phyloP scores from a whole-genome alignment of 2,888 invertebrate species.

The Chalcis sispes region DNA sequence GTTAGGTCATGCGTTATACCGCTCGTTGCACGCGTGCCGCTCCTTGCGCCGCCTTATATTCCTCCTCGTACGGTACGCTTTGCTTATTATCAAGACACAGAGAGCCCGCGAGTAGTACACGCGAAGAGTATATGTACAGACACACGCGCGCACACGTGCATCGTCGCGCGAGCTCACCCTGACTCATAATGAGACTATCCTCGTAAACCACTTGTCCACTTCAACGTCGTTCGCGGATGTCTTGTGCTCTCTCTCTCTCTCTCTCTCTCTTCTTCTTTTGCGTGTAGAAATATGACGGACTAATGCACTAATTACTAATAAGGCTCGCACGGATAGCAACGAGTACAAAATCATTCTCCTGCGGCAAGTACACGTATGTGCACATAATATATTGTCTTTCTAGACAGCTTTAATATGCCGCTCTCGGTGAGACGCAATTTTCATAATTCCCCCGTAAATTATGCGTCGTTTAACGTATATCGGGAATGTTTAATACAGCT shows the following conservation, averaged over 20 bases:
- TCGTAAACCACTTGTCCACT: conserved; percentile 60
- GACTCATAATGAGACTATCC: conserved; percentile 62
- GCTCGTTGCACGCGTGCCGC: neutral
- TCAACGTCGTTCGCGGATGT: conserved; percentile 50
- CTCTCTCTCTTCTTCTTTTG: too few species aligned
- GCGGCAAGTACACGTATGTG: conserved; percentile 1
- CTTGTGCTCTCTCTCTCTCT: too few species aligned
- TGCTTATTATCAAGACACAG: too few species aligned
- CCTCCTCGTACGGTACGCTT: too few species aligned
- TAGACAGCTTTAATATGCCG: neutral
- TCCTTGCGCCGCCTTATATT: neutral
- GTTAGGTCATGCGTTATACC: too few species aligned
- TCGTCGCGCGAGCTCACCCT: conserved; percentile 25
- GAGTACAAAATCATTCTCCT: conserved; percentile 14
- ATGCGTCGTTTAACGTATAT: neutral
- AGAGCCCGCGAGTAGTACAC: neutral
- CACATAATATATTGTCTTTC: neutral
- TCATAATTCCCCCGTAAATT: conserved; percentile 22
- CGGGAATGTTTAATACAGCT: neutral
- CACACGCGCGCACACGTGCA: neutral
- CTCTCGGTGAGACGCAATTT: conserved; percentile 9
- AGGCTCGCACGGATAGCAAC: neutral
- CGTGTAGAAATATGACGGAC: conserved; percentile 26
- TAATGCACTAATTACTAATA: conserved; percentile 44
- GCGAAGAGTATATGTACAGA: neutral